Base-by-base conservation (phyloP, 2,888 invertebrate species). In the Proisotoma minuta region DNA sequence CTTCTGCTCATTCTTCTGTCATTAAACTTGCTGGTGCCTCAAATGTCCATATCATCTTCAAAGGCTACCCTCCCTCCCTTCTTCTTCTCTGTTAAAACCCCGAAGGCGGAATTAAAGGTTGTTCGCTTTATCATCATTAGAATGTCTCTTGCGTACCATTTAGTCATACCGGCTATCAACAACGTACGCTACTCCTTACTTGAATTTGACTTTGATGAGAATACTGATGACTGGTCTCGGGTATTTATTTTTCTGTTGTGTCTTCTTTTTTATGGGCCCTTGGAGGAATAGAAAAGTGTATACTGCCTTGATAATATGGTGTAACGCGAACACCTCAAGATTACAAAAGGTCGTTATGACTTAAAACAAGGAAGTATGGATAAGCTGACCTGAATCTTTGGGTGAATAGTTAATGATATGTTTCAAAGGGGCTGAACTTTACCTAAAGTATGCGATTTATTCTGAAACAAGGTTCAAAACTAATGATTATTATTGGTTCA, bases 211-310 rank as follows among this genome's bases (percentile, higher is more conserved):
- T 65, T 60, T 50, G 56, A 58, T 66, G 62, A 50, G 61, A 60
- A 66, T 65, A 23, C 24, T 61, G 53, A 63, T 65, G 52, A 59
- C 40, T 67, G 59, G 67, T 68, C 70, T 39, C 54, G 63, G 68
- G 67, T 70, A 66, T 68, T 67, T 70, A 67, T 67, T 69, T 63
- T 63, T 64, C 62, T 65, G 62, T 65, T 62, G 65, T 60, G 65
- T 60, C 62, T 57, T 54, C 47, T 47, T n/a, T n/a, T n/a, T n/a
- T n/a, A n/a, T n/a, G n/a, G n/a, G n/a, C n/a, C n/a, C n/a, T n/a
- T n/a, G n/a, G n/a, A n/a, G n/a, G n/a, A n/a, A n/a, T n/a, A n/a
- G n/a, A n/a, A n/a, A n/a, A n/a, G n/a, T n/a, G n/a, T n/a, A n/a
- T n/a, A n/a, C n/a, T n/a, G n/a, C n/a, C n/a, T n/a, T n/a, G n/a